phyloP scores from a whole-genome alignment of 2,113 vertebrate species.

The Oceanodroma tethys region DNA sequence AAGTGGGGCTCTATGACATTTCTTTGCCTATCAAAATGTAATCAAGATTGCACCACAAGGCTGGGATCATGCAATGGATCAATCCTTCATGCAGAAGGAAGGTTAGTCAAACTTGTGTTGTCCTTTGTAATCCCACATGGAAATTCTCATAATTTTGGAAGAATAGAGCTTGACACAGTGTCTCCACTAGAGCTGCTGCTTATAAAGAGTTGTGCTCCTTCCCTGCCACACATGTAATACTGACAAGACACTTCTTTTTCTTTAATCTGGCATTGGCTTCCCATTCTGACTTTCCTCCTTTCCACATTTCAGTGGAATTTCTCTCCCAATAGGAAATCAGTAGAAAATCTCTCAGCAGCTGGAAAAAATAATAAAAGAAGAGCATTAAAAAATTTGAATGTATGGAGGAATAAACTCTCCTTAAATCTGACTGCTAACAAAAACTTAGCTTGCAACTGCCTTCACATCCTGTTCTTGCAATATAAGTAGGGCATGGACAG shows the following conservation, averaged over 20 bases:
- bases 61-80: neutral
- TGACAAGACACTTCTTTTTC: neutral
- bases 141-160: neutral
- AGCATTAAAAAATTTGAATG: neutral
- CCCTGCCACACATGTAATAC: neutral
- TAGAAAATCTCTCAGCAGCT: constrained; percentile 7
- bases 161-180: neutral
- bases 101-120: neutral
- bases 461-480: neutral
- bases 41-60: neutral
- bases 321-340: neutral
- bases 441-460: neutral
- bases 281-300: neutral
- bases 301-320: neutral
- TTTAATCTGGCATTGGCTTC: neutral
- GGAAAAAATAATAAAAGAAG: neutral
- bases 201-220: neutral
- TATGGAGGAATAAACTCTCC: neutral
- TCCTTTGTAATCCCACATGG: neutral
- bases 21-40: neutral
- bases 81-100: neutral
- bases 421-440: neutral
- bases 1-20: neutral
- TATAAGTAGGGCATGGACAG: neutral
- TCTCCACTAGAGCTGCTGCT: neutral